A percentile compares a stretch with the other conserved stretches of the same genome.
These are phyloP conservation scores for Poecilobothrus nobilitatus DNA, from an alignment of 2,888 invertebrate species.

Conservation along the genomic window DNA sequence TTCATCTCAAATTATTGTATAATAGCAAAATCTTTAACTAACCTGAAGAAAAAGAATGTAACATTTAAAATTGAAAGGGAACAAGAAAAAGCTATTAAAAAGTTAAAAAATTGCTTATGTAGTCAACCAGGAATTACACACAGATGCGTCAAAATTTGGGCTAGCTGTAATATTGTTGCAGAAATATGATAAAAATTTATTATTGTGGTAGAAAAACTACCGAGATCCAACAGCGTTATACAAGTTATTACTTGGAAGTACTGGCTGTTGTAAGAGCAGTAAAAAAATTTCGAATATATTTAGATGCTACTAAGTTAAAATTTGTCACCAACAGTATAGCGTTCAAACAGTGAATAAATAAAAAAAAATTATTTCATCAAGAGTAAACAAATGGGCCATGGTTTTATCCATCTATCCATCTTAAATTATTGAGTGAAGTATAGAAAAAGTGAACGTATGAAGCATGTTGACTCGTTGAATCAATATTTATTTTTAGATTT, in stretches of 20 bases:
- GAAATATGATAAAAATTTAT: too few relatives aligned
- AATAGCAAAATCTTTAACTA: too few relatives aligned
- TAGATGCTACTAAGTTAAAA: too few relatives aligned
- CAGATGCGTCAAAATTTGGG: too few relatives aligned
- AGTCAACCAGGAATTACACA: too few relatives aligned
- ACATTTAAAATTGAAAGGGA: too few relatives aligned
- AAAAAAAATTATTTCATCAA: conserved; percentile 27
- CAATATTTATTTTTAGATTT: too few relatives aligned
- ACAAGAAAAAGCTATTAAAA: too few relatives aligned
- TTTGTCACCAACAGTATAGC: conserved; percentile 12
- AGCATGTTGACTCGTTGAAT: conserved; percentile 20
- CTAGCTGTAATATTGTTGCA: too few relatives aligned
- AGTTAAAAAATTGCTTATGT: too few relatives aligned
- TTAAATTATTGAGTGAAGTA: conserved; percentile 25
- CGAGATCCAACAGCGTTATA: conserved; percentile 26
- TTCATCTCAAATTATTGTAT: too few relatives aligned
- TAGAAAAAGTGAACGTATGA: conserved; percentile 21
- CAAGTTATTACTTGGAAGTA: conserved; percentile 27
- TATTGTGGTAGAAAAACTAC: conserved; percentile 10
- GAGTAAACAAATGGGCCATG: conserved; percentile 17
- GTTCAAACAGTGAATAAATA: conserved; percentile 23
- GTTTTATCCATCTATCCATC: conserved; percentile 24
- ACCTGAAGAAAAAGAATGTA: too few relatives aligned
- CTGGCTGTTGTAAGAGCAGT: conserved; percentile 12
- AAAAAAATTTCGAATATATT: conserved; percentile 1